Conservation (phyloP, 1,140 invertebrate genomes). For the Paralvinella palmiformis region DNA sequence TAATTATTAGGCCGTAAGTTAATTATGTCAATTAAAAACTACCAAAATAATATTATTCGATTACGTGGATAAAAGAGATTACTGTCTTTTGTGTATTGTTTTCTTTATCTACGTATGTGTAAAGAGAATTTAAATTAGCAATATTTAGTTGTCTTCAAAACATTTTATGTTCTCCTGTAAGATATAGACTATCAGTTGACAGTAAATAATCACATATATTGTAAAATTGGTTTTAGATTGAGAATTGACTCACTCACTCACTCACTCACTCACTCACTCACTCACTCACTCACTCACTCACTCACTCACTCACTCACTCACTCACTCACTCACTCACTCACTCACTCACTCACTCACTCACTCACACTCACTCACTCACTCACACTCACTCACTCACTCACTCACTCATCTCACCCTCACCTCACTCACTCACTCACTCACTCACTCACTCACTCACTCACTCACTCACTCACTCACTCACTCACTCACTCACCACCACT, state of each 20-base stretch:
- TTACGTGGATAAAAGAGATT: too few species aligned
- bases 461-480: conserved; percentile 1
- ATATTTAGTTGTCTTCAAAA: too few species aligned
- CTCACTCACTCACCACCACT: not conserved
- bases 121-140: too few species aligned
- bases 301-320: not conserved
- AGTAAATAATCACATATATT: too few species aligned
- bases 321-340: conserved; percentile 4
- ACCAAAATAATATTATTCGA: too few species aligned
- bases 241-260: not conserved
- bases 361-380: not conserved
- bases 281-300: not conserved
- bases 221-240: too few species aligned
- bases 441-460: not conserved
- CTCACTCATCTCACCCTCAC: not conserved
- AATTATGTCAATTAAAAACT: too few species aligned
- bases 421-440: conserved; percentile 2
- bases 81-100: too few species aligned
- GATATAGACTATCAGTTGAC: too few species aligned
- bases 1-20: too few species aligned
- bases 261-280: not conserved
- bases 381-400: conserved; percentile 7
- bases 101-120: too few species aligned
- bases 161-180: too few species aligned
- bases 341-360: conserved; percentile 1